Evolutionary conservation across 2,888 invertebrate genomes (phyloP), one percentile per base, ranked within the genome.

Genomic region (Aleiodes testaceus): DNA sequence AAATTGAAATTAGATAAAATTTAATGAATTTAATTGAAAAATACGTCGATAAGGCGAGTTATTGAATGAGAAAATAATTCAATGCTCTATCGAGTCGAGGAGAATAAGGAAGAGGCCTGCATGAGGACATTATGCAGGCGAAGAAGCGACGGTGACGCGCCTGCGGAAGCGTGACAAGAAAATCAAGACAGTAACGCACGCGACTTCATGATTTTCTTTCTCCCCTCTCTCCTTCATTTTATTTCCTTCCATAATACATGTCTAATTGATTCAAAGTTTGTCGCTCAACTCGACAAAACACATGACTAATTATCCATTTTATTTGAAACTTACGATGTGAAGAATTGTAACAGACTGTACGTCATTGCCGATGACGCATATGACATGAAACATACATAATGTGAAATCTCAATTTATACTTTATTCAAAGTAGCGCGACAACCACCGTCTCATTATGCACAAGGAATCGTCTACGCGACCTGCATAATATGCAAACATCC

Each of bases 401-500:
- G 59, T 45, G 55, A 55, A 67, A 59, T 66, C 30, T 59, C 59
- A 59, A 59, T 59, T 59, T 77, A 79, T 80, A 80, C 81, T 85
- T 86, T 84, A 85, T 85, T 85, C 84, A 79, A 78, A 79, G 84
- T 83, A 79, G 81, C 77, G 79, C 81, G 81, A 81, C 83, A 81
- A 80, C 84, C 59, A 59, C 81, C 81, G 80, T 79, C 85, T 86
- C 85, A 86, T 86, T 86, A 86, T 86, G 86, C 86, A 85, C 81
- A 83, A 84, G 82, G 84, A 85, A 84, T 85, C 81, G 85, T 59
- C 59, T 82, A 85, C 85, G 86, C 84, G 80, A 81, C 84, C 85
- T 85, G 86, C 86, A 86, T 86, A 86, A 86, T 85, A 84, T 83
- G 84, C 84, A 82, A 84, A 84, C 82, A 82, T 83, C 80, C 79